These are phyloP conservation scores for Diacarnus erythraeanus DNA, from an alignment of 37 sponge, comb jelly and placozoan genomes.

Conservation along the genomic window DNA sequence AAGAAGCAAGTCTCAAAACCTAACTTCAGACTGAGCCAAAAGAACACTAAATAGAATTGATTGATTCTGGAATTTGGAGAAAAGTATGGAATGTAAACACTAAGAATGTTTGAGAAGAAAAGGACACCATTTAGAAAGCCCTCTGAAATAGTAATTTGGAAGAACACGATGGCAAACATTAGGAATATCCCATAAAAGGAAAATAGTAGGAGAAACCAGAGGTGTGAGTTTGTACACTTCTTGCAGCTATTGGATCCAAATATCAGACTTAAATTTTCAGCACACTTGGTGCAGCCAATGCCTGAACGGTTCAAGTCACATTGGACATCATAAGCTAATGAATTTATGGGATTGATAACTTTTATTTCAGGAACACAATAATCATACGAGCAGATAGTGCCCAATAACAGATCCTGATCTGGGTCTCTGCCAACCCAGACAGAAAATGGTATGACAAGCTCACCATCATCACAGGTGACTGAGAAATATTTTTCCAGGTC, in stretches of 20 bases:
- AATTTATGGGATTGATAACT: not conserved
- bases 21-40: slow-evolving; percentile 23
- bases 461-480: not conserved
- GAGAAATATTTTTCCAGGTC: not conserved
- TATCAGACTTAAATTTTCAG: slow-evolving; percentile 19
- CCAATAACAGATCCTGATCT: not conserved
- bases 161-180: not conserved
- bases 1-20: slow-evolving; percentile 58
- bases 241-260: slow-evolving; percentile 49
- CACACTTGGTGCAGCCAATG: slow-evolving; percentile 45
- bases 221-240: slow-evolving; percentile 18
- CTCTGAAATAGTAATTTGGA: slow-evolving; percentile 34
- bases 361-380: slow-evolving; percentile 8
- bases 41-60: not conserved
- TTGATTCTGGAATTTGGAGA: not conserved
- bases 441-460: not conserved
- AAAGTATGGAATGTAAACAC: slow-evolving; percentile 13
- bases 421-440: slow-evolving; percentile 42
- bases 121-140: slow-evolving; percentile 51
- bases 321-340: not conserved
- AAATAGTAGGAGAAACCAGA: slow-evolving; percentile 18
- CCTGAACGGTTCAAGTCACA: slow-evolving; percentile 28
- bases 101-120: slow-evolving; percentile 41
- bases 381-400: slow-evolving; percentile 16
- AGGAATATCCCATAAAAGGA: slow-evolving; percentile 24